Evolutionary conservation across 2,797 vertebrate species (phyloP), one percentile per base, ranked within the genome.

Genomic region (Limnodromus scolopaceus): DNA sequence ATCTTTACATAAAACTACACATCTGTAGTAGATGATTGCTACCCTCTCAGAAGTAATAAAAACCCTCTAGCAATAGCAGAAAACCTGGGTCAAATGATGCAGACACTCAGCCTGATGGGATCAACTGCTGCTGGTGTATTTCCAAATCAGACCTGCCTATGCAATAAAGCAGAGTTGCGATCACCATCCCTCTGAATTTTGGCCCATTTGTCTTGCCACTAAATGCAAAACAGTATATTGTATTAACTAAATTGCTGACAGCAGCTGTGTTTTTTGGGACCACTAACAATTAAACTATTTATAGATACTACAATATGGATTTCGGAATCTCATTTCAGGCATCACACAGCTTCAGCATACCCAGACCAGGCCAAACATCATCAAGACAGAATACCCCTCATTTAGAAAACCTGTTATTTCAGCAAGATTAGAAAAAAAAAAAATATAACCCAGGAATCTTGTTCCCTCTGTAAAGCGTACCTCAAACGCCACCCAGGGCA

Each of bases 1-100:
- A 43, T 39, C 34, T 84, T 64, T 39, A 75, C 0, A 0, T 51
- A 61, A n/a, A 85, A 81, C 30, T 43, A 57, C 2, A 0, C n/a
- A 72, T 69, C 51, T 64, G 12, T 30, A 84, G 69, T 20, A 84
- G 30, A 24, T 68, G 68, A 90, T 4, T 81, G 85, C 65, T 58
- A 51, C 11, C 38, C 38, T 71, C 72, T 46, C 41, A 15, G 7
- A 92, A 4, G 1, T 14, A n/a, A 30, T 63, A 63, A 63, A 63
- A 63, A 19, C 38, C 28, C 28, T 41, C 24, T 51, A 22, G 25
- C 63, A 84, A 39, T 1, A 9, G n/a, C n/a, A 84, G 30, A 70
- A 87, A 91, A 58, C 38, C n/a, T 30, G 15, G 38, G 25, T 68
- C 79, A 86, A 86, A 81, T 11, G 23, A 91, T 51, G 43, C 46